Evolutionary conservation across 2,113 vertebrate genomes (phyloP), one percentile per base, ranked within the genome.

Genomic region (Chaenogobius annularis): DNA sequence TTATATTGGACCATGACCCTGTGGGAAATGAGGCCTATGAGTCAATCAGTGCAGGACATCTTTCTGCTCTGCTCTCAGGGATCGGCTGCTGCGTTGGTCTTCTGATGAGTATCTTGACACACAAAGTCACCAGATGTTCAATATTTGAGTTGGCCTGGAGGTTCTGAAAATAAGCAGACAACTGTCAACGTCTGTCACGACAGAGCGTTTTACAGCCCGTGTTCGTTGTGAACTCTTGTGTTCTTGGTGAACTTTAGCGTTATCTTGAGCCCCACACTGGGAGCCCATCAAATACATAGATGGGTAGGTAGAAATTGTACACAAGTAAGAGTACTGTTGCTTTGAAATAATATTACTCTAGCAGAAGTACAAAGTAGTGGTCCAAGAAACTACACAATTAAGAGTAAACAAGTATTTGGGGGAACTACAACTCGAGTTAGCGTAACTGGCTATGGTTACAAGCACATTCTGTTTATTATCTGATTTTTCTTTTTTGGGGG

Each of bases 111-210:
- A 66, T 77, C 56, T 66, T 56, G 76, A 71, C 66, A 73, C 71
- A 77, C 3, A 15, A 64, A 70, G 74, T 73, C 46, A 68, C 50
- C 86, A 87, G 81, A 84, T 87, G 86, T 84, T 78, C 40, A 14
- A 44, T 90, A 64, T 87, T 87, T 86, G 47, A 69, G 62, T 84
- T 87, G 85, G 81, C 79, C 44, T 69, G 15, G n/a, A 14, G 58
- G 52, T 44, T 70, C 7, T 47, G 73, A 58, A 68, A 75, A 73
- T 73, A 73, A 63, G 47, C n/a, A 13, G 74, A 64, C 44, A 78
- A 52, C 52, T 37, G 37, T 61, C 66, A n/a, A 59, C 54, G 56
- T 74, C n/a, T 31, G 43, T 52, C 64, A 50, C 59, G 68, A n/a
- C 3, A 40, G 56, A 65, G 23, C 20, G 61, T 59, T 73, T 77